phyloP scores from a whole-genome alignment of 35 echinoderm and acorn worm species.

The Ophioderma brevispina region DNA sequence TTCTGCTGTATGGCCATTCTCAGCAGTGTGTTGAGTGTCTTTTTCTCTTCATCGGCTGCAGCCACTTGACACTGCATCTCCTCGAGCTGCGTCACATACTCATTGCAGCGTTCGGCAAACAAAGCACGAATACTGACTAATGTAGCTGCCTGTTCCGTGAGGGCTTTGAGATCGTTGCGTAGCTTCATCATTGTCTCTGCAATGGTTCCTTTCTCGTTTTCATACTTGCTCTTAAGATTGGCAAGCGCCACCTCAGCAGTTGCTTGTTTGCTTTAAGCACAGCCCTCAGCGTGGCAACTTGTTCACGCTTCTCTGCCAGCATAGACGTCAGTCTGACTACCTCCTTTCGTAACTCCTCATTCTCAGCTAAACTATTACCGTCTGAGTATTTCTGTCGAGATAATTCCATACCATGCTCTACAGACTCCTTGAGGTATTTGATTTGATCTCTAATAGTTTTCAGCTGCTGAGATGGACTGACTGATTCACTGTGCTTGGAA shows the following conservation, averaged over 20 bases:
- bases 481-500: slow-evolving; percentile 49
- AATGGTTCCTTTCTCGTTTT: slow-evolving; percentile 87
- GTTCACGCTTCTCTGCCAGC: slow-evolving; percentile 82
- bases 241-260: slow-evolving; percentile 95
- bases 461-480: slow-evolving; percentile 72
- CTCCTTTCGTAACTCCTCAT: slow-evolving; percentile 86
- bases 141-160: slow-evolving; percentile 91
- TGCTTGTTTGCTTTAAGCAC: slow-evolving; percentile 97
- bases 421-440: slow-evolving; percentile 88
- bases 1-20: slow-evolving; percentile 98
- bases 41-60: slow-evolving; percentile 92
- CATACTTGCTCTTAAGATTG: slow-evolving; percentile 95
- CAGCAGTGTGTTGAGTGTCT: slow-evolving; percentile 93
- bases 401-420: slow-evolving; percentile 87
- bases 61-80: slow-evolving; percentile 87
- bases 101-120: slow-evolving; percentile 93
- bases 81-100: slow-evolving; percentile 97
- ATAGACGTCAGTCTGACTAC: slow-evolving; percentile 80
- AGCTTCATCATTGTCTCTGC: slow-evolving; percentile 98
- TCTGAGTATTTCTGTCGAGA: slow-evolving; percentile 72
- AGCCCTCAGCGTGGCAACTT: slow-evolving; percentile 87
- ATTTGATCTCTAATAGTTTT: slow-evolving; percentile 80
- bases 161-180: slow-evolving; percentile 78
- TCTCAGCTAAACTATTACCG: slow-evolving; percentile 65
- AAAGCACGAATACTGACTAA: slow-evolving; percentile 90